Evolutionary conservation across 2,888 invertebrate genomes (phyloP).

Genomic region (Philhelius pedissequus): DNA sequence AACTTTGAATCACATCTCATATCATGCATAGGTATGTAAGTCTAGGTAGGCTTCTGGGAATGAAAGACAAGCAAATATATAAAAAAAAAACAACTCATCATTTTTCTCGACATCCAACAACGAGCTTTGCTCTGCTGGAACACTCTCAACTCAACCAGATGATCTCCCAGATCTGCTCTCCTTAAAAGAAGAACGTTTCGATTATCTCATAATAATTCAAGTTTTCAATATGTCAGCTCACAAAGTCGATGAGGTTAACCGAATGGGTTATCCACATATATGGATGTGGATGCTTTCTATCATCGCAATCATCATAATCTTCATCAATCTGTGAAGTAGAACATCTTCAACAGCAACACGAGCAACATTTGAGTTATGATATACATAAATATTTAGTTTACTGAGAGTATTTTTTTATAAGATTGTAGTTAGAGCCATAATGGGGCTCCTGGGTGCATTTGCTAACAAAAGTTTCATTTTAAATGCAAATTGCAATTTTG

Average conservation of each 20-base stretch:
- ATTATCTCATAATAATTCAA: slow-evolving; percentile 63
- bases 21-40: too few relatives aligned
- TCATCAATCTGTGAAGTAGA: slow-evolving; percentile 61
- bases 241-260: slow-evolving; percentile 43
- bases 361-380: neutral
- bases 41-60: slow-evolving; percentile 11
- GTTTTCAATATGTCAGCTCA: slow-evolving; percentile 51
- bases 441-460: neutral
- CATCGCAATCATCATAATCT: slow-evolving; percentile 32
- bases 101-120: neutral
- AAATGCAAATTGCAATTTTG: slow-evolving; percentile 40
- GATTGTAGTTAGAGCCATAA: neutral
- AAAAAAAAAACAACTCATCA: neutral
- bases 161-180: slow-evolving; percentile 14
- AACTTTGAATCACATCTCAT: neutral
- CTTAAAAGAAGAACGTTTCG: slow-evolving; percentile 50
- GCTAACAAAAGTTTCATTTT: slow-evolving; percentile 13
- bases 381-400: too few relatives aligned
- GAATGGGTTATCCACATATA: slow-evolving; percentile 30
- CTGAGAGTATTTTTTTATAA: neutral
- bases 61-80: neutral
- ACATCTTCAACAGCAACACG: slow-evolving; percentile 20
- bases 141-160: neutral
- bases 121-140: neutral
- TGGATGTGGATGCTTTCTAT: slow-evolving; percentile 30